phyloP scores from a whole-genome alignment of 53 echinoderm and acorn worm species.

The Patiria pectinifera region DNA sequence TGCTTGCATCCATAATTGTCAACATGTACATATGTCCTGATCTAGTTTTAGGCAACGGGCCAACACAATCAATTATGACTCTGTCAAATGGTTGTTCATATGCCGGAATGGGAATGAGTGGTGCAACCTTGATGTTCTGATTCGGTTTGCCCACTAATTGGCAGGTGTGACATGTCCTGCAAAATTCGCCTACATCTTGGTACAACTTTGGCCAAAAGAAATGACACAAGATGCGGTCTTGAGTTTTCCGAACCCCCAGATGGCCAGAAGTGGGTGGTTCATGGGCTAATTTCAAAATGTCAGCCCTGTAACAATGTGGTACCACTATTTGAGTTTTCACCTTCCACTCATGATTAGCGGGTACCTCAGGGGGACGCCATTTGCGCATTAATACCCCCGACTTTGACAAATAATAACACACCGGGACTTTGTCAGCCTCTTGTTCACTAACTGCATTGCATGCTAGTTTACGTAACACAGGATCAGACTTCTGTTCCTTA shows the following conservation, averaged over 20 bases:
- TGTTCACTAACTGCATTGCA: neutral
- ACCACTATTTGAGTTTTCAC: slow-evolving; percentile 64
- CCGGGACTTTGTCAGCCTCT: neutral
- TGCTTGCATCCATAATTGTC: slow-evolving; percentile 76
- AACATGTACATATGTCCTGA: slow-evolving; percentile 73
- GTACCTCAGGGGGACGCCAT: slow-evolving; percentile 51
- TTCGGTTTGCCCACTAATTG: slow-evolving; percentile 76
- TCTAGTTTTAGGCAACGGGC: slow-evolving; percentile 71
- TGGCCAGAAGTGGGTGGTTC: slow-evolving; percentile 72
- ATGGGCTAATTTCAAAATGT: slow-evolving; percentile 71
- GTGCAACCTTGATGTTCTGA: slow-evolving; percentile 45
- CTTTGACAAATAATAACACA: neutral
- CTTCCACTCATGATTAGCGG: slow-evolving; percentile 68
- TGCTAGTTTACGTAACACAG: slow-evolving; percentile 25
- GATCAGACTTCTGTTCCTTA: slow-evolving; percentile 2
- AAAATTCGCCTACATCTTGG: slow-evolving; percentile 65
- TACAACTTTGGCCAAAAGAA: slow-evolving; percentile 75
- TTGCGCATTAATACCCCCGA: slow-evolving; percentile 71
- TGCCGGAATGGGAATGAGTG: slow-evolving; percentile 69
- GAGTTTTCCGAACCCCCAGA: slow-evolving; percentile 70
- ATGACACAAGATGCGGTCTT: slow-evolving; percentile 65
- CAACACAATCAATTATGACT: slow-evolving; percentile 81
- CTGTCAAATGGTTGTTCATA: slow-evolving; percentile 74
- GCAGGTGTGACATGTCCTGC: slow-evolving; percentile 75
- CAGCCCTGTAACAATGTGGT: slow-evolving; percentile 15